Evolutionary conservation across 2,888 invertebrate genomes (phyloP), one percentile per base, ranked within the genome.

Genomic region (Clivina fossor): DNA sequence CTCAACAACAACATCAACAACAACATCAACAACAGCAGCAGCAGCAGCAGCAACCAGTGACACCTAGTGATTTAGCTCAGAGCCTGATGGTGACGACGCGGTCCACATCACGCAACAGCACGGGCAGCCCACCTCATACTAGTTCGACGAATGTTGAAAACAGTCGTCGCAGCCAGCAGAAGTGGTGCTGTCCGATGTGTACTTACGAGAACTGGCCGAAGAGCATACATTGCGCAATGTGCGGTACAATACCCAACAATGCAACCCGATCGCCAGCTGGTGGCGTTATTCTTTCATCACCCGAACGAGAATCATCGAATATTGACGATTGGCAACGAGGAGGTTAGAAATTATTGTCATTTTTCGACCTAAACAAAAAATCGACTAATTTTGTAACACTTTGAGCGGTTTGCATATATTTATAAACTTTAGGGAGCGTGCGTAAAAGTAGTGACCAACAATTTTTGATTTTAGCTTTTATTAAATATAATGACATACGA

Each of bases 151-250:
- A 71, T 50, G 72, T 73, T 58, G 74, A 74, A 60, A 69, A 69
- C 56, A 64, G 69, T 43, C 62, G 70, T 57, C 68, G 69, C 9
- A 66, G 66, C 54, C 73, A 72, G 38, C 72, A 74, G 30, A 82
- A 82, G 65, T 82, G 82, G 82, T 74, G 74, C 43, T 82, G 81
- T 64, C 64, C 66, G 83, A 82, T 82, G 65, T 97, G 97, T 80
- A 97, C 96, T 69, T 97, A 93, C 74, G 94, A 95, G 76, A 97
- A 97, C 76, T 97, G 94, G 93, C 94, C 95, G 37, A 88, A 88
- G 72, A 81, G 93, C 57, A 76, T 79, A 24, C 90, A 88, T 74
- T 97, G 96, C 74, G 88, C 92, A 7, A 92, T 96, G 90, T 96
- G 95, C 70, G 88, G 85, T 66, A 73, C 62, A 54, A 64, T 48